phyloP scores from a whole-genome alignment of 2,797 vertebrate genomes.

The Apodemus agrarius region DNA sequence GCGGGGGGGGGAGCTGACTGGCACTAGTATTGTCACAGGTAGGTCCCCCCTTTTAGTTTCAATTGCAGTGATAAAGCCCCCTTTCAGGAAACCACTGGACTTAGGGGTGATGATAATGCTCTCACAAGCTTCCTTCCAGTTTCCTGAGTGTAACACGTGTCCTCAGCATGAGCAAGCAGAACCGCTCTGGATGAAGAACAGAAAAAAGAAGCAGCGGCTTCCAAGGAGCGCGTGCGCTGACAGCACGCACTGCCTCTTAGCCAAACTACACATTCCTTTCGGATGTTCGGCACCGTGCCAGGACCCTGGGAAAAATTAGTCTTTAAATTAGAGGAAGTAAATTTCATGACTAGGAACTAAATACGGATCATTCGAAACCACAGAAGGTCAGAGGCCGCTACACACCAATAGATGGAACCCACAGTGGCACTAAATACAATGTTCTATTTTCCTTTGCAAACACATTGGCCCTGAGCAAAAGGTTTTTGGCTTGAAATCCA shows the following conservation, averaged over 20 bases:
- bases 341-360: conserved; percentile 7
- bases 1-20: neutral
- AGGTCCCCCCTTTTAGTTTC: neutral
- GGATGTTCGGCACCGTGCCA: neutral
- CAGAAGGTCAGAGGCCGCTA: neutral
- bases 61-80: neutral
- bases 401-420: neutral
- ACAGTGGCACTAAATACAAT: neutral
- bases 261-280: neutral
- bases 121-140: conserved; percentile 55
- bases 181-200: conserved; percentile 39
- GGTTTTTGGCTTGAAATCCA: neutral
- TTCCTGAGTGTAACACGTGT: conserved; percentile 68
- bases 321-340: conserved; percentile 33
- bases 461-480: neutral
- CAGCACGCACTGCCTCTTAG: neutral
- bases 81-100: conserved; percentile 61
- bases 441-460: neutral
- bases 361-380: conserved; percentile 33
- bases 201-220: neutral
- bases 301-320: neutral
- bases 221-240: neutral
- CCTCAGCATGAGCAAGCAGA: conserved; percentile 57
- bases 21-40: neutral
- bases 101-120: conserved; percentile 43